A percentile compares a stretch with the other conserved stretches of the same genome.
Evolutionary conservation across 2,797 vertebrate species (phyloP).

Genomic region (Gymnopithys bicolor): DNA sequence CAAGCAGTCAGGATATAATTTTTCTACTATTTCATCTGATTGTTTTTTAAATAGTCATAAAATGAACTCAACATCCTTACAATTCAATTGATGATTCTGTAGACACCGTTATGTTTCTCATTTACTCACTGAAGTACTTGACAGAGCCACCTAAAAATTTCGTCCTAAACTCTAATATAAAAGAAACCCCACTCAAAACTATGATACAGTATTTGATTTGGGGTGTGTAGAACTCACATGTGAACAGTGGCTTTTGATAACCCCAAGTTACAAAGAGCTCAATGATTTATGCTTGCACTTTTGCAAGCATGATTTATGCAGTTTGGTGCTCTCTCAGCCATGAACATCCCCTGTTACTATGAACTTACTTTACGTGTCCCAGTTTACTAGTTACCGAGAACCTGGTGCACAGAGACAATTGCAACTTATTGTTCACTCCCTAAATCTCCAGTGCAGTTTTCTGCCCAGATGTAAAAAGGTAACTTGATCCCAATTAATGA

Average conservation of each 20-base stretch:
- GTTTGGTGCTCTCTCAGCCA: neutral
- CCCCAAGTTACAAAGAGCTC: neutral
- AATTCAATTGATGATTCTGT: neutral
- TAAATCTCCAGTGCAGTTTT: conserved; percentile 68
- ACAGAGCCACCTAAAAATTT: neutral
- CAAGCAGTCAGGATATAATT: neutral
- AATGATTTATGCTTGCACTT: neutral
- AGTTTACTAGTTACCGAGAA: neutral
- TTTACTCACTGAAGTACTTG: neutral
- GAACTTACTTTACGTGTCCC: neutral
- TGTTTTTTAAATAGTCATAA: neutral
- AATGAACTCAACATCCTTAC: neutral
- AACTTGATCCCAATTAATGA: conserved; percentile 97
- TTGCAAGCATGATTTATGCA: neutral
- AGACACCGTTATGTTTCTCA: neutral
- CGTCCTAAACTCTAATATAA: neutral
- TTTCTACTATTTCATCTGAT: neutral
- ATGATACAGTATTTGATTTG: neutral
- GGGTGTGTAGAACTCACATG: accelerated
- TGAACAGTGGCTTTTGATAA: neutral
- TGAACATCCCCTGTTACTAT: neutral
- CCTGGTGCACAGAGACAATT: neutral
- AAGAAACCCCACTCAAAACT: neutral
- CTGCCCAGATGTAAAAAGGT: conserved; percentile 84
- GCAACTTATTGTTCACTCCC: neutral